A percentile compares a stretch with the other conserved stretches of the same genome.
Conservation (phyloP, 2,888 invertebrate species). For the Lasioglossum lativentre region DNA sequence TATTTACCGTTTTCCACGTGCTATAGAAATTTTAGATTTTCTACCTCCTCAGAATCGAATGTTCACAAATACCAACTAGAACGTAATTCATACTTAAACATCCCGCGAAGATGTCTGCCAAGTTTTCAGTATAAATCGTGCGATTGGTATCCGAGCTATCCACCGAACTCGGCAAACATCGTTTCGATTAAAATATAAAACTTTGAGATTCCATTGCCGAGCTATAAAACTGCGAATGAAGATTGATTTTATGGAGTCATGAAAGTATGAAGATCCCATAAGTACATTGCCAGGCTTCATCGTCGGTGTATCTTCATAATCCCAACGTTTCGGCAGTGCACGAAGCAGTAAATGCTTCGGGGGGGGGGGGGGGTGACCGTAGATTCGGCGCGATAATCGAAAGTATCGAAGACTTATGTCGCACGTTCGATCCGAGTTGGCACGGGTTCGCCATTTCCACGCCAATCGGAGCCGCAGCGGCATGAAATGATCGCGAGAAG, state of each 20-base stretch:
- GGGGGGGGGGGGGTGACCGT: not conserved
- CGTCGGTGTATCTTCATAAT: not conserved
- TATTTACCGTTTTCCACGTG: too few relatives aligned
- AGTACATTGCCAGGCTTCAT: not conserved
- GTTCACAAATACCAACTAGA: not conserved
- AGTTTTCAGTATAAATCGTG: not conserved
- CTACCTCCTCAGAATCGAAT: not conserved
- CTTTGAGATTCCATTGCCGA: not conserved
- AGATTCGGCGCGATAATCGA: not conserved
- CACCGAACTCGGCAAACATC: not conserved
- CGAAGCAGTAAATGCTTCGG: not conserved
- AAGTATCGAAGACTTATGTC: constrained; percentile 8
- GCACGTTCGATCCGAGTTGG: not conserved
- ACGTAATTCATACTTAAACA: not conserved
- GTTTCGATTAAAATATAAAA: not conserved
- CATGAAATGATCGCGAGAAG: constrained; percentile 4
- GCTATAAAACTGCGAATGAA: not conserved
- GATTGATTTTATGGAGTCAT: not conserved
- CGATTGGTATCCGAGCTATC: not conserved
- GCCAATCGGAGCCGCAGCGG: not conserved
- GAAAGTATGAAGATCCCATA: not conserved
- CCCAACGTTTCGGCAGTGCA: not conserved
- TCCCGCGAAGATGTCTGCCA: not conserved
- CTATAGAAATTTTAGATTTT: too few relatives aligned
- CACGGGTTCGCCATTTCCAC: not conserved